Evolutionary conservation across 2,888 invertebrate species (phyloP), one percentile per base, ranked within the genome.

Genomic region (Antheraea yamamai): DNA sequence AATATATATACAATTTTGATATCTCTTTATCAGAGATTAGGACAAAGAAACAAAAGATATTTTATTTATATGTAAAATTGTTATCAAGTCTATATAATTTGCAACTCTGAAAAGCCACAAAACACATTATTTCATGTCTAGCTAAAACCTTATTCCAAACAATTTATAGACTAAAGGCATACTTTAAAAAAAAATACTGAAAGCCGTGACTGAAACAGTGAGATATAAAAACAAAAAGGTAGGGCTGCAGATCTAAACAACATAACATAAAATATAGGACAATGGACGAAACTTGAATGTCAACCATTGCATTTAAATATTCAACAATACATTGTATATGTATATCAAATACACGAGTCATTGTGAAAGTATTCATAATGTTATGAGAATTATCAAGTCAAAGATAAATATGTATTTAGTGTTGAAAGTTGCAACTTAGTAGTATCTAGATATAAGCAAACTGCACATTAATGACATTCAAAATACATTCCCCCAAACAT

Each of bases 311-410:
- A 30, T 35, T 30, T 30, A 35, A 68, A 68, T 68, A 68, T 26
- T 20, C 8, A 68, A 68, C 30, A 35, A 61, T 12, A 61, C 61
- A 61, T 23, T n/a, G 61, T 23, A 35, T 68, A 47, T 12, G 12
- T 47, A 68, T 35, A 68, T 30, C 23, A 61, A 23, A 61, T 23
- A n/a, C 61, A 61, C n/a, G 68, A 68, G 10, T 18, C 30, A 68
- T 30, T 68, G 35, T 35, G 30, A 35, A 68, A 68, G 35, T 35
- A 20, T 68, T 68, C 18, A 68, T 18, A 68, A 68, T 35, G 68
- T 68, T 68, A 68, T 35, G 68, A 35, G 68, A 68, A 68, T 68
- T 68, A 68, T 68, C 68, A 35, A 30, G 18, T 18, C 68, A 68
- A 68, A 30, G 68, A 68, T 35, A 35, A 35, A 35, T 26, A 35